A percentile compares a stretch with the other conserved stretches of the same genome.
Conservation (phyloP, 53 echinoderm and acorn worm genomes). For the Hippasteria phrygiana region DNA sequence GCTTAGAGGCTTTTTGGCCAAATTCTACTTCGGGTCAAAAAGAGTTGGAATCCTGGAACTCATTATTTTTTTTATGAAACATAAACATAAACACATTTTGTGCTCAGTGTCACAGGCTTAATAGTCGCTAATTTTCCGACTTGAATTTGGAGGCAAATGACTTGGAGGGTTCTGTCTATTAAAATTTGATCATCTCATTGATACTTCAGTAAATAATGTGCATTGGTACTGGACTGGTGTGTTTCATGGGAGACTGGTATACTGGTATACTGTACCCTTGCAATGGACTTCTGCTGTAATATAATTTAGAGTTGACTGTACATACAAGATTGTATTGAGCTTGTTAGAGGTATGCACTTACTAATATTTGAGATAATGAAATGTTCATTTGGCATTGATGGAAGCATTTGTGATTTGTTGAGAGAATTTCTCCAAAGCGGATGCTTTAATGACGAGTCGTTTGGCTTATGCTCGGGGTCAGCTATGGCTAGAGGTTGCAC, state of each 20-base stretch:
- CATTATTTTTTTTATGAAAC: too few relatives aligned
- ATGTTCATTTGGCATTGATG: neutral
- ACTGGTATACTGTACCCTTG: neutral
- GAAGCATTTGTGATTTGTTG: neutral
- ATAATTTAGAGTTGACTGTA: neutral
- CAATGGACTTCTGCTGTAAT: neutral
- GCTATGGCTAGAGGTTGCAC: neutral
- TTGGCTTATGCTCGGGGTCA: neutral
- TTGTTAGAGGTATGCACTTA: neutral
- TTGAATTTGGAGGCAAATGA: too few relatives aligned
- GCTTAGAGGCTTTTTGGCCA: too few relatives aligned
- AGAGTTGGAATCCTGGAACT: too few relatives aligned
- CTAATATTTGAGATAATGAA: neutral
- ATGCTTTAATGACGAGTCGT: neutral
- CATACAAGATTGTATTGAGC: neutral
- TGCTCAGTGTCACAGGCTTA: too few relatives aligned
- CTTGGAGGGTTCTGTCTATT: neutral
- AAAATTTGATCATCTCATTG: neutral
- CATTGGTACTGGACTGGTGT: neutral
- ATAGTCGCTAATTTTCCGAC: too few relatives aligned
- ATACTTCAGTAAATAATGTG: neutral
- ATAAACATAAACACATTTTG: too few relatives aligned
- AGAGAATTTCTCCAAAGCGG: neutral
- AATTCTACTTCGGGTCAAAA: too few relatives aligned
- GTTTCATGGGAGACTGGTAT: neutral